Percentiles rank a stretch among this genome's conserved stretches.
Conservation (phyloP, 2,888 invertebrate genomes). For the Ectobius pallidus region DNA sequence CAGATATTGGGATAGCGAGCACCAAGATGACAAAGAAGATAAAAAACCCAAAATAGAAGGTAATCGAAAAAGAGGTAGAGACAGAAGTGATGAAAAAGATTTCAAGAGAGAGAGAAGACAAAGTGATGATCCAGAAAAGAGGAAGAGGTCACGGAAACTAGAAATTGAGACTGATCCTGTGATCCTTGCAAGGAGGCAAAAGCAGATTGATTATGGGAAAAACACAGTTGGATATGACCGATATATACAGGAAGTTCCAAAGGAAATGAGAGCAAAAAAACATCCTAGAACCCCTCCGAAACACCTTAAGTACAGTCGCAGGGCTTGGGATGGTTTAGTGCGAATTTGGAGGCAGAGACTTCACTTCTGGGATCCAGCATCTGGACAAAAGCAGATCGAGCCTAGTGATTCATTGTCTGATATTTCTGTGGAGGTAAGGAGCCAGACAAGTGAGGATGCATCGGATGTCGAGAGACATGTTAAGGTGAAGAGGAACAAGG, state of each 20-base stretch:
- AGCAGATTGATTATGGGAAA: conserved; percentile 95
- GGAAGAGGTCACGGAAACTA: neutral
- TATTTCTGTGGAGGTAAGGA: conserved; percentile 18
- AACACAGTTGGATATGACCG: conserved; percentile 86
- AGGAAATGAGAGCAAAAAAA: conserved; percentile 71
- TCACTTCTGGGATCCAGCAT: conserved; percentile 73
- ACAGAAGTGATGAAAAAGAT: neutral
- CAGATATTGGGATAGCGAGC: neutral
- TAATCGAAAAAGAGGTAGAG: neutral
- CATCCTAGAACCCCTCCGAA: conserved; percentile 94
- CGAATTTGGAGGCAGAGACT: conserved; percentile 85
- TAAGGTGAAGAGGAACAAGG: neutral
- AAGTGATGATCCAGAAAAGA: neutral
- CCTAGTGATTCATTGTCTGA: conserved; percentile 18
- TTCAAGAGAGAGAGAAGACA: neutral
- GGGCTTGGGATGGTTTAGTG: conserved; percentile 91
- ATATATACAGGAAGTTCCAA: conserved; percentile 71
- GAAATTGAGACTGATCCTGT: conserved; percentile 70
- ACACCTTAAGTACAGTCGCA: conserved; percentile 82
- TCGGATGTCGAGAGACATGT: neutral
- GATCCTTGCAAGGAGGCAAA: conserved; percentile 79
- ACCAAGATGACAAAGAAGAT: neutral
- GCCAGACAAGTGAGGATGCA: neutral
- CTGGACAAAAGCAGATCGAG: conserved; percentile 36
- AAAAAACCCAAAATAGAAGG: neutral